Base-by-base conservation (phyloP, 2,797 vertebrate species). In the Taeniopygia guttata region DNA sequence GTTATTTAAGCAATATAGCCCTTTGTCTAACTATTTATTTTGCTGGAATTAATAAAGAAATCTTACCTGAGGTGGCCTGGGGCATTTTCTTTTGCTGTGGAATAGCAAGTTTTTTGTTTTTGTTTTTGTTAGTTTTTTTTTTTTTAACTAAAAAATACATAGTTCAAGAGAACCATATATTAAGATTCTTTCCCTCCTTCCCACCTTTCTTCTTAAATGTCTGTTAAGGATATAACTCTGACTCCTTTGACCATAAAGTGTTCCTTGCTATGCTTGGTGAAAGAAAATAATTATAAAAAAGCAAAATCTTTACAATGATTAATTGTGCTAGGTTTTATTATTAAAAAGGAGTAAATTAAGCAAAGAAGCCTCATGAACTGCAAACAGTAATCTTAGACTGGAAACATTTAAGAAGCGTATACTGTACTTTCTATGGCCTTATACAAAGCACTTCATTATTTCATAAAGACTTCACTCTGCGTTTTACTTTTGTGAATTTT, bases 141-240 rank as follows among this genome's bases (percentile, higher is more conserved):
- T 38, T 38, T 11, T 38, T 38, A 38, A 38, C 38, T 38, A 38
- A 48, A 69, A 79, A 54, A 64, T 11, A 18, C 0, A 0, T 59
- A 26, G 5, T 55, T 34, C 1, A 12, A 45, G 40, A 74, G 9
- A 86, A 55, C 20, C 3, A 7, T 69, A 22, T 60, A 27, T 52
- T 45, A 58, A 52, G 7, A 36, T 54, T 84, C 51, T 68, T 30
- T 54, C 9, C 42, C 38, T 74, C n/a, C 13, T 40, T 70, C 30
- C 10, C 9, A 40, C 16, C 22, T 78, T 82, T 5, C 54, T 75
- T 93, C 38, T 79, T 42, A 68, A 43, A 27, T 64, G 16, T 36
- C 30, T 8, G 2, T 45, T 72, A 82, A 79, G 21, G 54, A 42
- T 82, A 3, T 34, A 56, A 72, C 20, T 79, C 38, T 54, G 22